Evolutionary conservation across 2,797 vertebrate genomes (phyloP), one percentile per base, ranked within the genome.

Genomic region (Hydrophis major): DNA sequence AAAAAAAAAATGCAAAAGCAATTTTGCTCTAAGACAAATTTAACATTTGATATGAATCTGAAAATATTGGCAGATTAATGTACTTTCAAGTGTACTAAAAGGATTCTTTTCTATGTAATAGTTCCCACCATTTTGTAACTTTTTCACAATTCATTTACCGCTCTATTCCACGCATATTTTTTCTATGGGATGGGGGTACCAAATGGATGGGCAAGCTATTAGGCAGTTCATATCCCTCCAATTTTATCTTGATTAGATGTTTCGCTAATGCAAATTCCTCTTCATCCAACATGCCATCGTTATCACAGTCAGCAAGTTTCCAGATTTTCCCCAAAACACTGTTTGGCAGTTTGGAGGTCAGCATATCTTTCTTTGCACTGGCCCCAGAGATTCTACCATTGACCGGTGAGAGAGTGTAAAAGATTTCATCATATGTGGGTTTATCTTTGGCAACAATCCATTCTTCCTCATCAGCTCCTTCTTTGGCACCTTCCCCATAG

Each of bases 361-460:
- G 98, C 99, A 99, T 99, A 97, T 99, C 99, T 95, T 98, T 99
- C 97, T 99, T 99, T 94, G 99, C 99, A 1, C 98, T 99, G 97
- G 98, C 98, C 0, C 99, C 99, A 0, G 98, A 98, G 96, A 99
- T 98, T 97, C 99, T 99, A 90, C 99, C 99, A 0, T 99, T 99
- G 96, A 99, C n/a, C 6, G 99, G 99, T 69, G 99, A 99, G 87
- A 99, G 97, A 4, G 98, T 99, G 95, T 99, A 99, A 97, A 99
- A 99, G 96, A 99, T 98, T 98, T 99, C 99, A n/a, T 99, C 99
- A 0, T 99, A 99, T 88, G 97, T 96, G 50, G 99, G 99, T 95
- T 99, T 99, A 97, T 99, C 99, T 6, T 98, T 99, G 96, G 97
- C 98, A 91, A 99, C 98, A 4, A 99, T 98, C 99, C 99, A 99